Base-by-base conservation (phyloP, 2,797 vertebrate species). In the Darevskia mixta region DNA sequence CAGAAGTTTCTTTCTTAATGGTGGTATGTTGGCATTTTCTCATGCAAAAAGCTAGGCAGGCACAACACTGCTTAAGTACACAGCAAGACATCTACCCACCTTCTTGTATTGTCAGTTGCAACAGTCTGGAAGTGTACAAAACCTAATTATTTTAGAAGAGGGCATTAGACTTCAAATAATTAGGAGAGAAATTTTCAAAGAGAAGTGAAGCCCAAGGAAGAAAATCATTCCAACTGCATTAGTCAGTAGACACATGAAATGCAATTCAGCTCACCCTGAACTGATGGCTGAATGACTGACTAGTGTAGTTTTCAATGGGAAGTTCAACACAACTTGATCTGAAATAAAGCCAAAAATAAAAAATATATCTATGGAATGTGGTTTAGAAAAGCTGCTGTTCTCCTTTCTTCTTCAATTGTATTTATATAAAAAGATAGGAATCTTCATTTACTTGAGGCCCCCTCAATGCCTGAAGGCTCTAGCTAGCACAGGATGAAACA, bases 221-320 rank as follows among this genome's bases (percentile, higher is more conserved):
- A 90, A 66, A 84, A 0, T 0, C 90, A 58, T 77, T 91, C 13
- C 87, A 94, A 87, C 49, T 72, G n/a, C 82, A 58, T 38, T 88
- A 66, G 49, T 58, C 32, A 90, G 66, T 49, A 88, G 67, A 45
- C 83, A 69, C 61, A 49, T 69, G 55, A 3, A 92, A 76, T 82
- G 84, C 13, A 87, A 92, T 78, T 81, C 69, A 81, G 15, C 15
- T 90, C 72, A 79, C 45, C 83, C 87, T 75, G 18, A 87, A 61
- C 67, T 78, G 64, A n/a, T 4, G 17, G 18, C 35, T 78, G 38
- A 90, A 90, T 88, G 88, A 78, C 85, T 55, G 49, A 75, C 82
- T 87, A 93, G 83, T 87, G 89, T 86, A 86, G 83, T 82, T 82
- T 82, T n/a, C 29, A 75, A 35, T 27, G 23, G 29, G 55, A 76